Conservation (phyloP, 2,797 vertebrate species). For the Podarcis siculus region DNA sequence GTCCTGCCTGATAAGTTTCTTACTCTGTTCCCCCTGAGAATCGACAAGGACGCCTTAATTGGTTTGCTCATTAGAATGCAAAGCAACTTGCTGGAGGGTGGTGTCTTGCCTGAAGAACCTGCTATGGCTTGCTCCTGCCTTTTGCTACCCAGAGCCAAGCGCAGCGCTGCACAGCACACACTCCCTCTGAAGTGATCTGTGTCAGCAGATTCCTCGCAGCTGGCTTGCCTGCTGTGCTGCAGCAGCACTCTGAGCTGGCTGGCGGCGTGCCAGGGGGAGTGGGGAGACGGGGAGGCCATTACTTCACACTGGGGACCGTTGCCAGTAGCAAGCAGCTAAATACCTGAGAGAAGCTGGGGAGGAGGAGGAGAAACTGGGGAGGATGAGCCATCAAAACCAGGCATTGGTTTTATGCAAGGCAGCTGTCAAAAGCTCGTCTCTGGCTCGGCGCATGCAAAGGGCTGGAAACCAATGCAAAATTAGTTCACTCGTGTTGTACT, state of each 20-base stretch:
- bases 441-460: neutral
- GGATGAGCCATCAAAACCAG: neutral
- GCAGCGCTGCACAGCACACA: accelerated
- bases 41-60: neutral
- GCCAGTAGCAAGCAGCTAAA: neutral
- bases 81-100: accelerated
- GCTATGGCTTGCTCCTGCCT: neutral
- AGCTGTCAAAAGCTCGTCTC: neutral
- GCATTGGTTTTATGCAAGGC: neutral
- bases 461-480: neutral
- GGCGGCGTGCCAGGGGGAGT: neutral
- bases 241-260: neutral
- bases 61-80: neutral
- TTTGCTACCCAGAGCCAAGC: neutral
- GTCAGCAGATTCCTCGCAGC: neutral
- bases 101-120: neutral
- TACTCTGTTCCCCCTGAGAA: neutral
- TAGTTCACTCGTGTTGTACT: neutral
- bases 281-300: neutral
- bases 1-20: neutral
- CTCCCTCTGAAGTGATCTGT: neutral
- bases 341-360: neutral
- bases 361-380: neutral
- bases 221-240: neutral
- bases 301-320: neutral